These are phyloP conservation scores for Oplegnathus fasciatus DNA, from an alignment of 2,113 vertebrate genomes.

Conservation along the genomic window DNA sequence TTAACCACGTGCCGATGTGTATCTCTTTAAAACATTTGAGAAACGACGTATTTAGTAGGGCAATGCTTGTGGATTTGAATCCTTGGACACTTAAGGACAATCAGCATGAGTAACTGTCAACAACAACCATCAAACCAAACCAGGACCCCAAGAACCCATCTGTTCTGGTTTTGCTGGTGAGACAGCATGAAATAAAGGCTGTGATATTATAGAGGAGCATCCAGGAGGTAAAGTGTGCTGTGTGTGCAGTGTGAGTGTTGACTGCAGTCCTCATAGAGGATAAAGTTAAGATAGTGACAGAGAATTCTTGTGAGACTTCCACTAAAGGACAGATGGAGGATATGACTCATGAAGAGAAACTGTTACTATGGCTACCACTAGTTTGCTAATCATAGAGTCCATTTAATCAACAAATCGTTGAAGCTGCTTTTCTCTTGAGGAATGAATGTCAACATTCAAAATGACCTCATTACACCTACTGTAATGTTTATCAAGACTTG, in stretches of 20 bases:
- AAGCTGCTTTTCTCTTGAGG: neutral
- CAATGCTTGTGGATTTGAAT: neutral
- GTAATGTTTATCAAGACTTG: slow-evolving; percentile 1
- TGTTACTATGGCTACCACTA: slow-evolving; percentile 28
- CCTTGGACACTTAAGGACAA: neutral
- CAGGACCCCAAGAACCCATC: neutral
- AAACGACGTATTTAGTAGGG: neutral
- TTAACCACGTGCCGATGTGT: neutral
- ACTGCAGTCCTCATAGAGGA: neutral
- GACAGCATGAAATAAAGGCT: neutral
- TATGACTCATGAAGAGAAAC: neutral
- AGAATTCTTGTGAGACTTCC: neutral
- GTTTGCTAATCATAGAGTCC: slow-evolving; percentile 28
- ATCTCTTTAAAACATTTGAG: neutral
- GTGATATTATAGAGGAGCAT: neutral
- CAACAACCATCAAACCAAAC: neutral
- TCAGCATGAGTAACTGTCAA: neutral
- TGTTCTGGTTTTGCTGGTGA: neutral
- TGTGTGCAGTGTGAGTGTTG: neutral
- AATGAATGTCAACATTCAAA: slow-evolving; percentile 18
- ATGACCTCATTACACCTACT: slow-evolving; percentile 34
- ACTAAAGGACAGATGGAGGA: neutral
- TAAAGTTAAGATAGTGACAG: neutral
- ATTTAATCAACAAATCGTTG: slow-evolving; percentile 38
- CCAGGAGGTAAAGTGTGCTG: neutral